Evolutionary conservation across 2,888 invertebrate species (phyloP).

Genomic region (Rutpela maculata): DNA sequence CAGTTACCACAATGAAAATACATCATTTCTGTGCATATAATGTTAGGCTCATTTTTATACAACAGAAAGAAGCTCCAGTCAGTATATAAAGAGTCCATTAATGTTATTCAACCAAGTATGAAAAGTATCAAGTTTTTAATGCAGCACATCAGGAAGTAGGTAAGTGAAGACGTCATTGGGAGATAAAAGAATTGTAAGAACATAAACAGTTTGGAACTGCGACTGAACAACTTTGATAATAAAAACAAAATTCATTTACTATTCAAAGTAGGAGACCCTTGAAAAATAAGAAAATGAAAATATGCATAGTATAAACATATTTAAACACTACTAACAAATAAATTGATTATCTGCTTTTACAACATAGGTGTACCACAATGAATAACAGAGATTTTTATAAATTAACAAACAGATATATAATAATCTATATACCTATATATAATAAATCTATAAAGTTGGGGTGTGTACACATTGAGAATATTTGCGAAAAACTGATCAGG

Average conservation of each 20-base stretch:
- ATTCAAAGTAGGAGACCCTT: background rate
- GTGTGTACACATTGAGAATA: too few species aligned
- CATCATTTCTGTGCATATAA: slow-evolving; percentile 57
- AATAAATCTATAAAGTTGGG: too few species aligned
- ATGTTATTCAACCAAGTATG: slow-evolving; percentile 71
- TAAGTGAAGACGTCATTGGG: slow-evolving; percentile 70
- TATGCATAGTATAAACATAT: background rate
- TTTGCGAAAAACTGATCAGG: too few species aligned
- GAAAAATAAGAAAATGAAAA: background rate
- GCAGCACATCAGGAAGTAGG: slow-evolving; percentile 67
- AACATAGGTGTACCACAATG: too few species aligned
- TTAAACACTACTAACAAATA: too few species aligned
- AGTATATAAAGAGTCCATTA: slow-evolving; percentile 72
- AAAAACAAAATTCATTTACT: slow-evolving; percentile 25
- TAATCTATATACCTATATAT: too few species aligned
- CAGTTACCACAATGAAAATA: slow-evolving; percentile 61
- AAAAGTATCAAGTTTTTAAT: slow-evolving; percentile 73
- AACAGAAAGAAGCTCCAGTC: slow-evolving; percentile 12
- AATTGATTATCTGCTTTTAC: too few species aligned
- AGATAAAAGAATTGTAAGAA: slow-evolving; percentile 69
- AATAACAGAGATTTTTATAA: too few species aligned
- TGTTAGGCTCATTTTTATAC: slow-evolving; percentile 9
- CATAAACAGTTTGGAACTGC: slow-evolving; percentile 65
- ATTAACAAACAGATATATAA: too few species aligned
- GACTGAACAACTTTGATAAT: slow-evolving; percentile 59